These are phyloP conservation scores for Drosophila tristis DNA, from an alignment of 1,140 invertebrate genomes.

Conservation along the genomic window DNA sequence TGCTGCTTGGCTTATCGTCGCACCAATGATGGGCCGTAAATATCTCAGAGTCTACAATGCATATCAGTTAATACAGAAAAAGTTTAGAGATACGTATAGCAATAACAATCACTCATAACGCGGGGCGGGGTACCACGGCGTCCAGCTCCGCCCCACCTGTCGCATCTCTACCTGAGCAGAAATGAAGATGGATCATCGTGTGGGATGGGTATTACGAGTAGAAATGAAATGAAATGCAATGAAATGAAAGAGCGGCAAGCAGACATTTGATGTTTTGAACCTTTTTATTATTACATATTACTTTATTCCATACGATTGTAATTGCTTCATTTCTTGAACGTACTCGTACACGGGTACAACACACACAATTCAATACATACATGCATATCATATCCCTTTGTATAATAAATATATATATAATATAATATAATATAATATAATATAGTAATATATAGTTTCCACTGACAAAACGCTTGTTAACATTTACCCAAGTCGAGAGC, in stretches of 20 bases:
- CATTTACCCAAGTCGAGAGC: conserved; percentile 55
- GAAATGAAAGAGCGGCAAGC: conserved; percentile 28
- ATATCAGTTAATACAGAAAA: conserved; percentile 89
- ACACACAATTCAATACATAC: conserved; percentile 65
- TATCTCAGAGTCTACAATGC: conserved; percentile 86
- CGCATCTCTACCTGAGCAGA: conserved; percentile 45
- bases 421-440: conserved; percentile 34
- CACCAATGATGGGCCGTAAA: conserved; percentile 40
- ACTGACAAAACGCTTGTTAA: conserved; percentile 64
- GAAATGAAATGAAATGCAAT: conserved; percentile 17
- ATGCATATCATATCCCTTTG: conserved; percentile 58
- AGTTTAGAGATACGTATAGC: conserved; percentile 89
- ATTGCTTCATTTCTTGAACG: conserved; percentile 81
- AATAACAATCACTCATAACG: conserved; percentile 81
- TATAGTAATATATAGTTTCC: conserved; percentile 61
- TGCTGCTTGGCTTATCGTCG: conserved; percentile 24
- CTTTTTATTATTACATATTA: conserved; percentile 60
- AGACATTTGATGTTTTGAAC: conserved; percentile 62
- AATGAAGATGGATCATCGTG: conserved; percentile 38
- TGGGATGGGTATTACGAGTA: not conserved
- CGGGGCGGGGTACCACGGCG: conserved; percentile 16
- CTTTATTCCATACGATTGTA: conserved; percentile 78
- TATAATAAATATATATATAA: conserved; percentile 53
- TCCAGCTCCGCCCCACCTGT: conserved; percentile 14
- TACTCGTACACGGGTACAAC: conserved; percentile 67